Evolutionary conservation across 1,140 invertebrate species (phyloP).

Genomic region (Drosophila pruinosa): DNA sequence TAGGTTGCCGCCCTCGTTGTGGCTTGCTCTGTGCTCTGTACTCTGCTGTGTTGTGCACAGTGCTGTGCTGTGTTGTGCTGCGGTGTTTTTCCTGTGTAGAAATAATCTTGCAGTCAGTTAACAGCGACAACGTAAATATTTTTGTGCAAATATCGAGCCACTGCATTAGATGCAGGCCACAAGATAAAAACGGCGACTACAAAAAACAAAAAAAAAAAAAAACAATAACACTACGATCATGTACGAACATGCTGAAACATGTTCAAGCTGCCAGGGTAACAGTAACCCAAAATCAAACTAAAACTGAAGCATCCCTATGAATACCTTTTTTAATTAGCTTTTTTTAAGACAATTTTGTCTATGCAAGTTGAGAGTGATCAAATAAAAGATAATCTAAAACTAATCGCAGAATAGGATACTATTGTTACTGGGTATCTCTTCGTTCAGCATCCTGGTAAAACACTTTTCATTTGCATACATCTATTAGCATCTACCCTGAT

Average conservation of each 20-base stretch:
- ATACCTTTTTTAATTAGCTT: not conserved
- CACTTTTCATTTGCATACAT: not conserved
- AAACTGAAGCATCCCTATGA: slow-evolving; percentile 1
- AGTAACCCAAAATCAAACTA: slow-evolving; percentile 12
- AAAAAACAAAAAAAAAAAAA: slow-evolving; percentile 15
- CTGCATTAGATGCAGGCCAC: slow-evolving; percentile 69
- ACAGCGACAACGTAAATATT: slow-evolving; percentile 59
- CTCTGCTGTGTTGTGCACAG: not conserved
- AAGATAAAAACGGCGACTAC: slow-evolving; percentile 62
- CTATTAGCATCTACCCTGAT: not conserved
- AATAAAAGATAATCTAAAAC: not conserved
- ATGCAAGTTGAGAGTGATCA: not conserved
- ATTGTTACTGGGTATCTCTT: not conserved
- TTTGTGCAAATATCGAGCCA: slow-evolving; percentile 54
- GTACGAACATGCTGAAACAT: slow-evolving; percentile 2
- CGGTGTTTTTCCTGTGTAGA: slow-evolving; percentile 43
- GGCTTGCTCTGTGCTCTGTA: slow-evolving; percentile 19
- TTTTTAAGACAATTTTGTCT: not conserved
- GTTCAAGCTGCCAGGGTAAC: slow-evolving; percentile 2
- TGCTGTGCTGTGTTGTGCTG: not conserved
- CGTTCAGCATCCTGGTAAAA: not conserved
- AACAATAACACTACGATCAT: slow-evolving; percentile 10
- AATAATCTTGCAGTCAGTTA: slow-evolving; percentile 60
- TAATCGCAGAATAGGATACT: no score
- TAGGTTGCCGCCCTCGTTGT: slow-evolving; percentile 71